A percentile compares a stretch with the other conserved stretches of the same genome.
Evolutionary conservation across 2,797 vertebrate species (phyloP).

Genomic region (Sebastes steindachneri): DNA sequence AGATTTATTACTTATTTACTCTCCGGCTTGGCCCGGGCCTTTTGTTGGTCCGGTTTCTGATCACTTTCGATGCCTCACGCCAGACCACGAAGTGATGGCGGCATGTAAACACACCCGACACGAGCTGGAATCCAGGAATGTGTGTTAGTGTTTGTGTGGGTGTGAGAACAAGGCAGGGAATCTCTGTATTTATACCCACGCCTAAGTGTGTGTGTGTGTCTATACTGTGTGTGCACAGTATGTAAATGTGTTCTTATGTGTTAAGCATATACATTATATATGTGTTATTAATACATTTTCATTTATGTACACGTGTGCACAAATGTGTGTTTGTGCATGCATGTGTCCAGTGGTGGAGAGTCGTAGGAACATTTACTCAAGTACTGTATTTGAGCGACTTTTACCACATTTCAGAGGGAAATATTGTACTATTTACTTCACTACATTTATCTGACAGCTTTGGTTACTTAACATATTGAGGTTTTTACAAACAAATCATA

Average conservation of each 20-base stretch:
- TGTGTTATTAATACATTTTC: background rate
- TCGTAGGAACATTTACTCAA: background rate
- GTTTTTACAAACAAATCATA: background rate
- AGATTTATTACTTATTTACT: constrained; percentile 85
- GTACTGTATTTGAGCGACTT: background rate
- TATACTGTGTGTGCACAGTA: background rate
- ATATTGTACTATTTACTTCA: background rate
- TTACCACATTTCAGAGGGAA: no score
- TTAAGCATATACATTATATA: background rate
- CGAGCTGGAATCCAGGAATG: constrained; percentile 56
- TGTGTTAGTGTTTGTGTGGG: constrained; percentile 60
- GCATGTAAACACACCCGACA: constrained; percentile 71
- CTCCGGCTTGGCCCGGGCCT: constrained; percentile 56
- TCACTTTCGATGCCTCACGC: constrained; percentile 75
- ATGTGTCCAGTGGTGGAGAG: background rate
- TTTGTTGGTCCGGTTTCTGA: constrained; percentile 68
- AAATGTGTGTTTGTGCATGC: background rate
- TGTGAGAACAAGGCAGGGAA: constrained; percentile 49
- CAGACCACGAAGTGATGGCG: constrained; percentile 75
- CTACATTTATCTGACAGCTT: background rate
- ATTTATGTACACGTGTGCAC: background rate
- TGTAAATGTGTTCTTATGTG: background rate
- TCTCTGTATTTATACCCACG: constrained; percentile 42
- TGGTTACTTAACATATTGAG: background rate
- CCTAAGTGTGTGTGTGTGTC: background rate